phyloP scores from a whole-genome alignment of 2,888 invertebrate species.

The Melinaea menophilus region DNA sequence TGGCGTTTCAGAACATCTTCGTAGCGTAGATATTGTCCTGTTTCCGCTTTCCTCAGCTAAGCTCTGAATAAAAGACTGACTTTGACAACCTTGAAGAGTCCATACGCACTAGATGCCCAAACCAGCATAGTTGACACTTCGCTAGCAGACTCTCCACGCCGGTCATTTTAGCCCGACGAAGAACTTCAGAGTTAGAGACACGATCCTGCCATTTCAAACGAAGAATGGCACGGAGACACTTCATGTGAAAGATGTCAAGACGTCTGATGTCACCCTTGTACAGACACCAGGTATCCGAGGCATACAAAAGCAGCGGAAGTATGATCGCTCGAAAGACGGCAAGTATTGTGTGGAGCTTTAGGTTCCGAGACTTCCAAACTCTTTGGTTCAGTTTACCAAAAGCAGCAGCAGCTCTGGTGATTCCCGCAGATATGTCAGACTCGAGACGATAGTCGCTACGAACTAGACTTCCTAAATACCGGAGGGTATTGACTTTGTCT shows the following conservation, averaged over 20 bases:
- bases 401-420: slow-evolving; percentile 15
- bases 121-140: background rate
- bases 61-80: slow-evolving; percentile 11
- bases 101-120: too few species aligned
- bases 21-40: slow-evolving; percentile 4
- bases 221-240: slow-evolving; percentile 18
- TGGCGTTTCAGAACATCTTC: slow-evolving; percentile 13
- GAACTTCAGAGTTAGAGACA: slow-evolving; percentile 16
- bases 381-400: slow-evolving; percentile 19
- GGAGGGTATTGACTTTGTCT: slow-evolving; percentile 9
- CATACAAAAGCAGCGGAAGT: slow-evolving; percentile 22
- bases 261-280: slow-evolving; percentile 17
- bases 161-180: background rate
- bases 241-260: slow-evolving; percentile 15
- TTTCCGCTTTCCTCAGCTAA: background rate
- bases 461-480: slow-evolving; percentile 14
- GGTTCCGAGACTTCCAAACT: slow-evolving; percentile 25
- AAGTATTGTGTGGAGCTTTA: slow-evolving; percentile 18
- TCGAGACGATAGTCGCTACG: slow-evolving; percentile 15
- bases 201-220: slow-evolving; percentile 23
- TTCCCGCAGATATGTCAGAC: slow-evolving; percentile 4
- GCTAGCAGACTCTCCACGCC: slow-evolving; percentile 8
- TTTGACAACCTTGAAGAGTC: slow-evolving; percentile 6
- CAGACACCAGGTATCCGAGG: slow-evolving; percentile 26
- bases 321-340: slow-evolving; percentile 20